Evolutionary conservation across 2,113 vertebrate species (phyloP), one percentile per base, ranked within the genome.

Genomic region (Recurvirostra avosetta): DNA sequence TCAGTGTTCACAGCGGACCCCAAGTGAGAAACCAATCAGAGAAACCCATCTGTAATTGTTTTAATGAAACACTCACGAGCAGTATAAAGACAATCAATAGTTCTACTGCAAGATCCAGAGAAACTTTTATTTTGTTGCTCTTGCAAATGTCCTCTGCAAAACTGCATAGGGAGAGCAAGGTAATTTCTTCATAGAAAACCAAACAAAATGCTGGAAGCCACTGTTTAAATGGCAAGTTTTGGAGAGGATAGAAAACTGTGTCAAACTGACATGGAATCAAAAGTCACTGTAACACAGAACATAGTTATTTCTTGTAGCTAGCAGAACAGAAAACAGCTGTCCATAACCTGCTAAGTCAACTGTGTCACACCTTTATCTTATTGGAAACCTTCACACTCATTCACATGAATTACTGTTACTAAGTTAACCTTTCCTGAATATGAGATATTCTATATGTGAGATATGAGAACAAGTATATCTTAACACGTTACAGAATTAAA

Each of bases 401-500:
- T 40, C 72, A 59, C 40, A n/a, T 12, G 12, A 81, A 50, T 53
- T 40, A 45, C 45, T 40, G 4, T 16, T 38, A 72, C 58, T 58
- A 61, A 92, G 53, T 21, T 86, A 38, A 61, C 4, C 36, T 56
- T 45, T 70, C 43, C n/a, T 45, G 56, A 86, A 84, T 77, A 50
- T 34, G 66, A 61, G 49, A 59, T 26, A 43, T 30, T 43, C 38
- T 22, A 27, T 61, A 86, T 75, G 65, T 47, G 75, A 75, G 23
- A 59, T 34, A 66, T 14, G 11, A 87, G n/a, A 88, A 81, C 17
- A 95, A 96, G 96, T 65, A 81, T 14, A 89, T 88, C 61, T 81
- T 86, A 79, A 58, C n/a, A 59, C 38, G 53, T 91, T 86, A 73
- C 16, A 47, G 66, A 94, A 95, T 52, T 84, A 88, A 94, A 92